Base-by-base conservation (phyloP, 2,888 invertebrate genomes). In the Tenodera sinensis region DNA sequence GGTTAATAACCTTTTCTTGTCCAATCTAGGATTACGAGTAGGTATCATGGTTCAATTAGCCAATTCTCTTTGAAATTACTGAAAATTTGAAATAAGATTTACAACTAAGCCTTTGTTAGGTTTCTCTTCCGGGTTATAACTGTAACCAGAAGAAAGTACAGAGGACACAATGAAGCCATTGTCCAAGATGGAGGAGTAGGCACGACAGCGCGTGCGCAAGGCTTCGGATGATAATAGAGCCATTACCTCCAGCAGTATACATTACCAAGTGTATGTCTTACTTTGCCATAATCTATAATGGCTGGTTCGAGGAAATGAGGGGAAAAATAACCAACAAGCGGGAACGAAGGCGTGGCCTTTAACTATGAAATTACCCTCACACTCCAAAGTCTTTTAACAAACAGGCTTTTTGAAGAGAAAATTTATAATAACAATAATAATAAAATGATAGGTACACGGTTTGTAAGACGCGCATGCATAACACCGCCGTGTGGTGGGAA, bases 331-430 rank as follows among this genome's bases (percentile, higher is more conserved):
- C 54, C 54, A 71, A 71, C 54, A 71, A 71, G 54, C 54, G 25
- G 54, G 85, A 47, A 85, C 54, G 85, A 85, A 86, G 86, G 86
- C 86, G 86, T 86, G 86, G 86, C 81, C 28, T 25, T 28, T 28
- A 81, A 81, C 54, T 81, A 86, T 71, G 71, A 86, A 86, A 86
- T 86, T 86, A 30, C 86, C 86, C 86, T 85, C n/a, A 71, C 54
- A 71, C 54, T 71, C 54, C 54, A 6, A 25, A 20, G 54, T 71
- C 54, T 71, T 71, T 71, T 71, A 71, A 71, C 54, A 71, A 71
- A 71, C 54, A 71, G 54, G 54, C 54, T 71, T 25, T 71, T 71
- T 71, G 54, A 71, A 71, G 54, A 71, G 54, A 71, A 71, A 71
- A 71, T 71, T 71, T 71, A 71, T 71, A 71, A 71, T 71, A 71